Conservation (phyloP, 2,888 invertebrate genomes). For the Mythimna vitellina region DNA sequence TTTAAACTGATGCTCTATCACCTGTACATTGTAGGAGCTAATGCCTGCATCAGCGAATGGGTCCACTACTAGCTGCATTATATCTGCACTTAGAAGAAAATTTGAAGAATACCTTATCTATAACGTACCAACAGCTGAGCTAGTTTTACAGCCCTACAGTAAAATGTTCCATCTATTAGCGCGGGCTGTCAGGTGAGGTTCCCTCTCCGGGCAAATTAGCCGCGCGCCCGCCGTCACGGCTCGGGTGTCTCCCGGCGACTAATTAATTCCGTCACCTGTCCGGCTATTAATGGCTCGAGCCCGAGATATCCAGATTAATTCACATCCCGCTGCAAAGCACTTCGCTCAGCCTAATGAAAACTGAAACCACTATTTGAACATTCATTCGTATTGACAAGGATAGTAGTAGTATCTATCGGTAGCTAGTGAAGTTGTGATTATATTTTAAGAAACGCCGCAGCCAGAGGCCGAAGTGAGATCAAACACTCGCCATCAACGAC, state of each 20-base stretch:
- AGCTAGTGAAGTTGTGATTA: slow-evolving; percentile 65
- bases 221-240: neutral
- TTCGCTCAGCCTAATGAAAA: slow-evolving; percentile 25
- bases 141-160: neutral
- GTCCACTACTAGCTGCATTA: no score
- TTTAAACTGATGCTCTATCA: no score
- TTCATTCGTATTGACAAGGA: slow-evolving; percentile 31
- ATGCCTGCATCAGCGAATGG: no score
- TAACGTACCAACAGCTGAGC: neutral
- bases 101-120: neutral
- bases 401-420: slow-evolving; percentile 18
- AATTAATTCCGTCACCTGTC: slow-evolving; percentile 48
- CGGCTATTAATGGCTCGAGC: slow-evolving; percentile 21
- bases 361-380: slow-evolving; percentile 33
- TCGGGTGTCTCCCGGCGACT: slow-evolving; percentile 15
- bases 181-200: neutral
- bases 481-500: slow-evolving; percentile 63
- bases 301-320: slow-evolving; percentile 28
- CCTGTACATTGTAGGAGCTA: no score
- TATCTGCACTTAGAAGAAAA: no score
- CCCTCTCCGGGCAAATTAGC: neutral
- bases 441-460: slow-evolving; percentile 65
- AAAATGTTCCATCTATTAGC: neutral
- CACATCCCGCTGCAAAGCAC: slow-evolving; percentile 17
- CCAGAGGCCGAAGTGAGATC: slow-evolving; percentile 63